These are phyloP conservation scores for Ailurus styani DNA, from an alignment of 2,113 vertebrate genomes.

Conservation along the genomic window DNA sequence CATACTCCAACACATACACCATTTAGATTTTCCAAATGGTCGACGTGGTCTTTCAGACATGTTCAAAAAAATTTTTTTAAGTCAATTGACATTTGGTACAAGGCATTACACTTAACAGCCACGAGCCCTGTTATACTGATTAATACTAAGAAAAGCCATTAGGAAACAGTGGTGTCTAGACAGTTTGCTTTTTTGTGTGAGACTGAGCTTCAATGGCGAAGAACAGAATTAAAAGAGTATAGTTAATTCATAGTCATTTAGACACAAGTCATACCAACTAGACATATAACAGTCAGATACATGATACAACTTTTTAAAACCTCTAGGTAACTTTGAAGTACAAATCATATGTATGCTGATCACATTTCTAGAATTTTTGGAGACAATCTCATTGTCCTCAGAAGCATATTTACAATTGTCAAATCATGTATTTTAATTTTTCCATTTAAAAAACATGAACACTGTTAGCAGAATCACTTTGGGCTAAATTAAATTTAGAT, in stretches of 20 bases:
- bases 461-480: conserved; percentile 36
- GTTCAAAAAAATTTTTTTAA: background rate
- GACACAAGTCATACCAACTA: background rate
- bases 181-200: background rate
- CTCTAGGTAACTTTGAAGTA: background rate
- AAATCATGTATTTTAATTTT: conserved; percentile 12
- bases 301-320: background rate
- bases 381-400: background rate
- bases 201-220: background rate
- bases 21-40: background rate
- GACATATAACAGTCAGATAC: background rate
- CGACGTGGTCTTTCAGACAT: background rate
- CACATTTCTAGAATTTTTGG: background rate
- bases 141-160: background rate
- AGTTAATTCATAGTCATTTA: background rate
- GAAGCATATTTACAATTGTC: background rate
- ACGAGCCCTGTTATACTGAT: background rate
- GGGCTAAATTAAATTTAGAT: conserved; percentile 45
- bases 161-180: background rate
- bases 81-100: background rate
- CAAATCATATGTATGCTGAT: background rate
- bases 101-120: background rate
- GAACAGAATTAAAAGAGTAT: background rate
- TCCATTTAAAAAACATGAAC: conserved; percentile 26
- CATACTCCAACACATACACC: background rate